Evolutionary conservation across 1,140 invertebrate species (phyloP), one percentile per base, ranked within the genome.

Genomic region (Bradysia coprophila): DNA sequence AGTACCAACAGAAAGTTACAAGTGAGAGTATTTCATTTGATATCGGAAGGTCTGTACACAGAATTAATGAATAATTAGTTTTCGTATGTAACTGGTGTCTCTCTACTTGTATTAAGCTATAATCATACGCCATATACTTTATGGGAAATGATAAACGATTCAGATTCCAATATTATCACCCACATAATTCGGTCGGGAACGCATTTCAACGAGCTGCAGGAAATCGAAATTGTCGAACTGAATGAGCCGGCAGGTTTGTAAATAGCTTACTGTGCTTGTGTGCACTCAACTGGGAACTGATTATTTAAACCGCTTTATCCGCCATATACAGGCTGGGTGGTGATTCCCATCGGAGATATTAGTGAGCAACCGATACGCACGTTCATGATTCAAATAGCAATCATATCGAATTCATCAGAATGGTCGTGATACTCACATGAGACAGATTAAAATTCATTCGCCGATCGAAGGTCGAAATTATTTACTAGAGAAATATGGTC

Each of bases 381-480:
- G 21, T 96, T 91, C 53, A 93, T 97, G 85, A 78, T 98, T 32
- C 92, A 97, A 65, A 87, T 94, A 53, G 89, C 90, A n/a, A 83
- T 94, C 1, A 75, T 97, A 11, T 92, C 89, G 44, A 98, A 98
- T n/a, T 65, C 94, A 98, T 66, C 95, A 98, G 61, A 97, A 97
- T 68, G 95, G 95, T 13, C 63, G 95, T 42, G 95, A 98, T 54
- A 98, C 94, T 8, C 95, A 98, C 58, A 85, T 98, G 69, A 71
- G 95, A 38, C 90, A 96, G 63, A 95, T 98, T 37, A 90, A 93
- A 63, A 81, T 98, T 38, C 87, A 96, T 58, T 91, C 91, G 32
- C 91, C 92, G 1, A 78, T 86, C 9, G 79, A 92, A 57, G 73
- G 79, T 45, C 73, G 76, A 41, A 73, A 77, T 44, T 72, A 84